phyloP scores from a whole-genome alignment of 2,888 invertebrate genomes.

The Podotricha telesiphe region DNA sequence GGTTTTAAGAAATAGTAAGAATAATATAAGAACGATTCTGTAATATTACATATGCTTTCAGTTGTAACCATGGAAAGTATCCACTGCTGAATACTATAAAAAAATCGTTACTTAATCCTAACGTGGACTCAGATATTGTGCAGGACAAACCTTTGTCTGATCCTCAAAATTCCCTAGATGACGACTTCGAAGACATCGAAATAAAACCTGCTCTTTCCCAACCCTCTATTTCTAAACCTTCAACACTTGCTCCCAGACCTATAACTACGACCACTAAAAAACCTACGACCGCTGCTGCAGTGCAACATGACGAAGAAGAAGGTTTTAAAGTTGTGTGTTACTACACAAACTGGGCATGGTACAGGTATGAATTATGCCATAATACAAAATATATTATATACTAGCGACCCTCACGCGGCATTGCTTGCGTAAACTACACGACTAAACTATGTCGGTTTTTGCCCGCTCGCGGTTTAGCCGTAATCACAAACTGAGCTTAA shows the following conservation, averaged over 20 bases:
- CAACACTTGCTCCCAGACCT: constrained; percentile 40
- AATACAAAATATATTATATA: no score
- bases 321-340: constrained; percentile 93
- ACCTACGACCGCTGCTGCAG: constrained; percentile 45
- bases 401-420: no score
- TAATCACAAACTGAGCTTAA: no score
- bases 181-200: constrained; percentile 74
- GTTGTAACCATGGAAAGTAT: constrained; percentile 91
- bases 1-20: neutral
- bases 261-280: constrained; percentile 51
- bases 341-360: constrained; percentile 98
- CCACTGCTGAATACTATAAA: constrained; percentile 91
- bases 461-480: no score
- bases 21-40: neutral
- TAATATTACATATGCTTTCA: constrained; percentile 51
- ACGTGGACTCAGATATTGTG: constrained; percentile 53
- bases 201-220: constrained; percentile 59
- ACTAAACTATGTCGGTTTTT: no score
- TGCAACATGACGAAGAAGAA: constrained; percentile 57
- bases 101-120: constrained; percentile 84
- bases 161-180: constrained; percentile 62
- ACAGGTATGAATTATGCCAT: constrained; percentile 75
- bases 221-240: constrained; percentile 47
- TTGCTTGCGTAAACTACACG: no score
- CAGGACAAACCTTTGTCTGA: constrained; percentile 55